These are phyloP conservation scores for Neolamprologus toae DNA, from an alignment of 2,113 vertebrate species.

Conservation along the genomic window DNA sequence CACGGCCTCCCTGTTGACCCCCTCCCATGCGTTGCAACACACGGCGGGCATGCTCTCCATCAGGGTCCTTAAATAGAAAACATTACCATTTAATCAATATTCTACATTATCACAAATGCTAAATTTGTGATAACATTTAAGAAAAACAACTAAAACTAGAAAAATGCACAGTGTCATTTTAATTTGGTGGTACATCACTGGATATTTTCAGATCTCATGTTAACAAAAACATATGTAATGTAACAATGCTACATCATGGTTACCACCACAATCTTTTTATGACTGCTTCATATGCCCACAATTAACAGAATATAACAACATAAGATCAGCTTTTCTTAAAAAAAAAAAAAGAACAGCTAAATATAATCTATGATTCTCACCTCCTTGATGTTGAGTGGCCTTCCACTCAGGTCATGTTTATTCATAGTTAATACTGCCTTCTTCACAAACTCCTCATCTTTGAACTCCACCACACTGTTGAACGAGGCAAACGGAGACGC, in stretches of 20 bases:
- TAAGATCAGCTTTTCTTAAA: background rate
- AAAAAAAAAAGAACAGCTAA: background rate
- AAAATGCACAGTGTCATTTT: background rate
- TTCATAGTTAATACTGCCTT: slow-evolving; percentile 96
- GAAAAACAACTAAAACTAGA: background rate
- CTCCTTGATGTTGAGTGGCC: slow-evolving; percentile 97
- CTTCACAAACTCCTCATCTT: slow-evolving; percentile 97
- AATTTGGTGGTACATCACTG: background rate
- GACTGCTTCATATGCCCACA: background rate
- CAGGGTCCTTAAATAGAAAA: slow-evolving; percentile 80
- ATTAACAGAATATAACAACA: background rate
- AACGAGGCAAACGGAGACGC: background rate
- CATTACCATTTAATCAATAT: background rate
- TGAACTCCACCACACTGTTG: slow-evolving; percentile 96
- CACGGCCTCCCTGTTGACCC: slow-evolving; percentile 78
- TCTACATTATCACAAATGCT: background rate
- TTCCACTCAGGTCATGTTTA: slow-evolving; percentile 92
- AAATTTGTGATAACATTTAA: background rate
- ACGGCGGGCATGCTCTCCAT: slow-evolving; percentile 91
- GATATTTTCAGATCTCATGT: background rate
- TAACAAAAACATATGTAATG: background rate
- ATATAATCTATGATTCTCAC: slow-evolving; percentile 55
- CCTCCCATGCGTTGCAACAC: slow-evolving; percentile 84
- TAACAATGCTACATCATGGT: background rate
- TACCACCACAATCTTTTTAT: background rate